A percentile compares a stretch with the other conserved stretches of the same genome.
These are phyloP conservation scores for Phania funesta DNA, from an alignment of 2,888 invertebrate species.

Conservation along the genomic window DNA sequence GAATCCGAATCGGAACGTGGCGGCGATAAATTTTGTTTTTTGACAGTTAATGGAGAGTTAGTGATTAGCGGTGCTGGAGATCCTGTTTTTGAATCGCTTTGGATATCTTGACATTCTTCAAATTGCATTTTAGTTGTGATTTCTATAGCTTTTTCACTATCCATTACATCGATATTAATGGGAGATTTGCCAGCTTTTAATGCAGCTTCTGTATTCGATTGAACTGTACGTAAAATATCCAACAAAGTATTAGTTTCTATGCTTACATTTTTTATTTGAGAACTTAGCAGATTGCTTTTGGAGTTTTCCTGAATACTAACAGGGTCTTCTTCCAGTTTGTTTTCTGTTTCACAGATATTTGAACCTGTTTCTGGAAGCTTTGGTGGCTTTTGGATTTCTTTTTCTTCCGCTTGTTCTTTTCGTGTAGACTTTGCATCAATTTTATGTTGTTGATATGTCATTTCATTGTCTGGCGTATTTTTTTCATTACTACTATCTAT, in stretches of 20 bases:
- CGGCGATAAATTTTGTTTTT: conserved; percentile 50
- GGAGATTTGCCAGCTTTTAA: conserved; percentile 44
- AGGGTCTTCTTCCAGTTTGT: not conserved
- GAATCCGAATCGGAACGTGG: conserved; percentile 57
- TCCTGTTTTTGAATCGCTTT: not conserved
- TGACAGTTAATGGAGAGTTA: conserved; percentile 1
- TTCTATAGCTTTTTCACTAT: not conserved
- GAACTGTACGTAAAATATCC: conserved; percentile 69
- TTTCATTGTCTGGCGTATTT: conserved; percentile 16
- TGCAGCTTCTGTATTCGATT: conserved; percentile 67
- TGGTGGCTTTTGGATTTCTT: not conserved
- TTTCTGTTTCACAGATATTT: not conserved
- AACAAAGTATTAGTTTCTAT: conserved; percentile 69
- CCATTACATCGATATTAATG: not conserved
- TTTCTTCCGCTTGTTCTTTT: not conserved
- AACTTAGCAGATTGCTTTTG: conserved; percentile 6
- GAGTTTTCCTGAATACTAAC: not conserved
- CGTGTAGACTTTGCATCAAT: not conserved
- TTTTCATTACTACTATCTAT: conserved; percentile 40
- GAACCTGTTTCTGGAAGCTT: not conserved
- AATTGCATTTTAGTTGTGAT: not conserved
- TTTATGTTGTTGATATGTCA: not conserved
- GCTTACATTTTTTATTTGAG: conserved; percentile 64
- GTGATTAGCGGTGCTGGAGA: conserved; percentile 16
- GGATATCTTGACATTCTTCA: not conserved